Evolutionary conservation across 37 sponge, comb jelly and placozoan genomes (phyloP), one percentile per base, ranked within the genome.

Genomic region (Chondrosia reniformis): DNA sequence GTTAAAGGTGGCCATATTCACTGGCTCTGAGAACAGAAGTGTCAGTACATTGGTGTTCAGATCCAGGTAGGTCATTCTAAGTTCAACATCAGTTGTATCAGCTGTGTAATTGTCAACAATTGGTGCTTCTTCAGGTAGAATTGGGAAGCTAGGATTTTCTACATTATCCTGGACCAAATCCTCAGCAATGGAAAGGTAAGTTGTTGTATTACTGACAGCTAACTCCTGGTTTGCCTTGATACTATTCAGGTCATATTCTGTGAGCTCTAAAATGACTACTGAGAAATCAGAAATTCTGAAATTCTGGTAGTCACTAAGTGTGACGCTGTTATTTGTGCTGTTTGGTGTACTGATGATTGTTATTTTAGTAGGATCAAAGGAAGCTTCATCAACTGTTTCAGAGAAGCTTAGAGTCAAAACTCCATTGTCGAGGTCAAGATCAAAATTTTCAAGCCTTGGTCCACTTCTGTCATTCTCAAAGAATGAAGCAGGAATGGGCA

Each of bases 1-100:
- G 63, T 95, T 69, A 42, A 95, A 87, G 55, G 59, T 81, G 27
- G 79, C 19, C 0, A 76, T 80, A 33, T 92, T 78, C 24, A 95
- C 75, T 28, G 96, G 92, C 57, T 95, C 93, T 54, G 89, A 87
- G 66, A 95, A 95, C 46, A 76, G 77, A 25, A 95, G 67, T 0
- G 81, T 86, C 1, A 95, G 67, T 19, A 77, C 33, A 42, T 92
- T 89, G 12, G 78, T 79, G 42, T 76, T 84, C 21, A 95, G 79
- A 55, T 95, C 89, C 36, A 95, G 67, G 45, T 86, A 78, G 76
- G 84, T 85, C 43, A 56, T 24, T 24, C 74, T 38, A 57, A 93
- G 80, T 36, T 76, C 46, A 8, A 81, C 74, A 34, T 77, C 71
- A 2, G 87, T 83, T 21, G 80, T 65, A 39, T 93, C 94, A 54